Base-by-base conservation (phyloP, 2,888 invertebrate species). In the Protophormia terraenovae region DNA sequence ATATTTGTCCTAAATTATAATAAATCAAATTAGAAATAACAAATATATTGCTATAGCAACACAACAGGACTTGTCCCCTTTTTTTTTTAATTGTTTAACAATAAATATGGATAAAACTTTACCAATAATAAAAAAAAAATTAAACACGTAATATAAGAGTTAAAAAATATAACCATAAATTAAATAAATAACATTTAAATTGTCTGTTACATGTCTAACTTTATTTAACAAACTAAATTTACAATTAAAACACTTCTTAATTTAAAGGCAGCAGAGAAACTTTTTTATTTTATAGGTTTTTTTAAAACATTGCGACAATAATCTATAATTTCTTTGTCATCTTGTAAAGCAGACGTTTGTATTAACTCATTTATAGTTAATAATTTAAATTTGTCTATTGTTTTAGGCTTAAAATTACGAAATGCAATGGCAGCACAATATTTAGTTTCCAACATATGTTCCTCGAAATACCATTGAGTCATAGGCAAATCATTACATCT, bases 391-490 rank as follows among this genome's bases (percentile, higher is more conserved):
- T 87, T 88, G 38, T 86, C 84, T 60, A 89, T 84, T 38, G 87
- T 87, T 22, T 88, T 87, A 8, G 91, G 90, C 47, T 85, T 71
- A 87, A 90, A 88, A 89, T 92, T 89, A 88, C 93, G 92, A 76
- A 95, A 91, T 16, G 97, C 96, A 29, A 98, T 96, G 22, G 97
- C 95, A 22, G 96, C 96, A 90, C 96, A 95, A 93, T 98, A 97
- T 73, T 94, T 93, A 0, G 95, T 93, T 92, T 97, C 95, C 58
- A 98, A 88, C 87, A 97, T 93, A 47, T 95, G 95, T 93, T 98
- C 98, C 90, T 98, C 96, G 93, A 98, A 98, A 50, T 93, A 88
- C 97, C 97, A 98, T 38, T 90, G 87, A 80, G 94, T 93, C 88
- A 94, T 93, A 62, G 94, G 93, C 62, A 93, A 90, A 79, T 94